These are phyloP conservation scores for Trichogramma evanescens DNA, from an alignment of 2,888 invertebrate species.

Conservation along the genomic window DNA sequence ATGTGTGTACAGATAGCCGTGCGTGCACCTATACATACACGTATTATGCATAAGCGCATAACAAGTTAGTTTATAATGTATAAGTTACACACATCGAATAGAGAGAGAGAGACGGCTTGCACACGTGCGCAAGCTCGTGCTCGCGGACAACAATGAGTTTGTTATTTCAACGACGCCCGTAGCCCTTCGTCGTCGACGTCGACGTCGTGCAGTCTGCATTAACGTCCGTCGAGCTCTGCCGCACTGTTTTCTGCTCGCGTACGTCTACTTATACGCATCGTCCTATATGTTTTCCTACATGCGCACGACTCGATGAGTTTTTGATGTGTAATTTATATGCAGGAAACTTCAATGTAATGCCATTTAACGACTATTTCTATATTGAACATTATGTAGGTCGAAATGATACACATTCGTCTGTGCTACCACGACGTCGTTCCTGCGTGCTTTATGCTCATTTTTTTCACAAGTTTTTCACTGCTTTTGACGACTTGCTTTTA, in stretches of 20 bases:
- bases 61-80: not conserved
- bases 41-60: not conserved
- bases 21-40: not conserved
- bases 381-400: not conserved
- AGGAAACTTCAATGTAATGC: not conserved
- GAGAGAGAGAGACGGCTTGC: not conserved
- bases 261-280: no score
- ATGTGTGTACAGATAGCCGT: no score
- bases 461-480: no score
- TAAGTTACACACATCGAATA: not conserved
- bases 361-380: slow-evolving; percentile 2
- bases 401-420: not conserved
- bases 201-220: not conserved
- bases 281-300: no score
- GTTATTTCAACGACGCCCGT: not conserved
- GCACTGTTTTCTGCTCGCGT: no score
- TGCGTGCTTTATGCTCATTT: no score
- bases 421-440: not conserved
- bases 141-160: slow-evolving; percentile 1
- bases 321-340: not conserved
- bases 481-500: no score
- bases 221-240: not conserved
- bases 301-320: no score
- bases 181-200: not conserved
- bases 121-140: not conserved